Evolutionary conservation across 2,888 invertebrate genomes (phyloP).

Genomic region (Ormyrus labotus): DNA sequence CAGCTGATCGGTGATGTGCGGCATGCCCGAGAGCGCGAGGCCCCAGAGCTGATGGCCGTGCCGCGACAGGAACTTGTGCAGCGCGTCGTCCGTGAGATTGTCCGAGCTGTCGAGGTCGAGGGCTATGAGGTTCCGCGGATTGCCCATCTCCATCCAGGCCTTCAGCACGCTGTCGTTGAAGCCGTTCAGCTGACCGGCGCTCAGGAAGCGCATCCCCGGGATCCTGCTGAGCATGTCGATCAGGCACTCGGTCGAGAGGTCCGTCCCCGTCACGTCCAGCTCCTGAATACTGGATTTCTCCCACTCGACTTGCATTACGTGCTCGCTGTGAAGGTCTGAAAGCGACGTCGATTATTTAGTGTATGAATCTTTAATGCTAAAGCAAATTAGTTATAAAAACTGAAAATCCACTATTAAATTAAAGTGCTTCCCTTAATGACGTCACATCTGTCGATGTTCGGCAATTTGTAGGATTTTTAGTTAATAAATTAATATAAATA

Average conservation of each 20-base stretch:
- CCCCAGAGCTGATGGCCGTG: conserved; percentile 94
- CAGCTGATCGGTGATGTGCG: conserved; percentile 97
- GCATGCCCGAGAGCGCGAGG: conserved; percentile 94
- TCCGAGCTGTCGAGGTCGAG: conserved; percentile 97
- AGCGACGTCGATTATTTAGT: not conserved
- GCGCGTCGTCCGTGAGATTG: conserved; percentile 93
- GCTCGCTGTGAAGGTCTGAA: conserved; percentile 90
- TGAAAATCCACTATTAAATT: too few relatives aligned
- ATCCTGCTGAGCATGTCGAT: conserved; percentile 93
- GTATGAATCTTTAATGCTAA: too few relatives aligned
- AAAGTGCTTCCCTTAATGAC: too few relatives aligned
- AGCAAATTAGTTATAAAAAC: too few relatives aligned
- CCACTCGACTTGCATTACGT: conserved; percentile 98
- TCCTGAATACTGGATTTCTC: conserved; percentile 96
- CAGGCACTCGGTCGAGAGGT: conserved; percentile 94
- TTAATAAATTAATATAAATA: too few relatives aligned
- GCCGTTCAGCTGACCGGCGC: conserved; percentile 97
- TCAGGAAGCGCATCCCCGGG: conserved; percentile 90
- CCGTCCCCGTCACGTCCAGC: conserved; percentile 97
- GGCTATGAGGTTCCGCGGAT: conserved; percentile 85
- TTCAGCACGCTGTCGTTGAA: conserved; percentile 97
- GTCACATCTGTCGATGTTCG: too few relatives aligned
- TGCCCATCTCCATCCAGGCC: conserved; percentile 92
- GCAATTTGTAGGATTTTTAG: too few relatives aligned
- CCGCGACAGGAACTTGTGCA: conserved; percentile 93